Evolutionary conservation across 1,140 invertebrate genomes (phyloP).

Genomic region (Platyscapa corneri): DNA sequence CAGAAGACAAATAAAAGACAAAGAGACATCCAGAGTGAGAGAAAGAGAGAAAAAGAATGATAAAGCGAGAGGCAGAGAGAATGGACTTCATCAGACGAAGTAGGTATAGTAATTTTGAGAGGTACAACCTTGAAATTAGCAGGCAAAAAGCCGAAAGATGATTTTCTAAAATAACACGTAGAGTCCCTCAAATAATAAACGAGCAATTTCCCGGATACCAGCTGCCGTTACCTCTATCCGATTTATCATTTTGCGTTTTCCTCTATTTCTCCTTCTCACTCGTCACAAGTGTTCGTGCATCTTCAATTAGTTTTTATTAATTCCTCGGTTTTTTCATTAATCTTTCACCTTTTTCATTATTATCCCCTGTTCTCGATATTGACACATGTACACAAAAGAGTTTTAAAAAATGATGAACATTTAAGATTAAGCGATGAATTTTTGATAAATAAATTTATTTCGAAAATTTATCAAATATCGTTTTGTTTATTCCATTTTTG

Average conservation of each 20-base stretch:
- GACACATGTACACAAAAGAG: not conserved
- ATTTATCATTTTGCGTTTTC: slow-evolving; percentile 65
- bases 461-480: not conserved
- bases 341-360: slow-evolving; percentile 50
- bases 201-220: slow-evolving; percentile 68
- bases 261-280: slow-evolving; percentile 29
- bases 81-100: slow-evolving; percentile 60
- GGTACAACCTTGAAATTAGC: slow-evolving; percentile 66
- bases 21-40: too few species aligned
- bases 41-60: slow-evolving; percentile 20
- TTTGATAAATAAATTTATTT: not conserved
- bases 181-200: slow-evolving; percentile 57
- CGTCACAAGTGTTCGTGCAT: not conserved
- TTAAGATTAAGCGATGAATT: not conserved
- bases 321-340: slow-evolving; percentile 51
- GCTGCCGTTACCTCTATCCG: slow-evolving; percentile 69
- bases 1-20: too few species aligned
- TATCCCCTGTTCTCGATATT: slow-evolving; percentile 13
- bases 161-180: slow-evolving; percentile 71
- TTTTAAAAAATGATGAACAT: not conserved
- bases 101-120: slow-evolving; percentile 65
- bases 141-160: slow-evolving; percentile 67
- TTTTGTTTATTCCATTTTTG: not conserved
- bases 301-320: slow-evolving; percentile 49
- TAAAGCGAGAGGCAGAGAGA: slow-evolving; percentile 16